Conservation (phyloP, 2,113 vertebrate species). For the Zosterops borbonicus region DNA sequence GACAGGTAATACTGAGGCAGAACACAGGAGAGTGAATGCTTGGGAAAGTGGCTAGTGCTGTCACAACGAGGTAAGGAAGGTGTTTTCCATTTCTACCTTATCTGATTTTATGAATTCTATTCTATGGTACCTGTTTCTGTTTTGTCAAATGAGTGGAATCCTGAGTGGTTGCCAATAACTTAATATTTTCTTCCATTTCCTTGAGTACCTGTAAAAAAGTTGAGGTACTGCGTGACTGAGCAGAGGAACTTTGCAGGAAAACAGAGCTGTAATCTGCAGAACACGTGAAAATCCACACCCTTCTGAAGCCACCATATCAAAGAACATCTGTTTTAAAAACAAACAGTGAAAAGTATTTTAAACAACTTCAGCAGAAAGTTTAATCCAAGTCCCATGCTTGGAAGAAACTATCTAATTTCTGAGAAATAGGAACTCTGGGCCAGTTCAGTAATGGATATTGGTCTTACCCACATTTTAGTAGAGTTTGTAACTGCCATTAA, state of each 20-base stretch:
- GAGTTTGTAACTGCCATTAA: slow-evolving; percentile 25
- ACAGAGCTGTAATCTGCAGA: not conserved
- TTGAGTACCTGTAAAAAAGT: not conserved
- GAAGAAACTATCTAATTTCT: slow-evolving; percentile 48
- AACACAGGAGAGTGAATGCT: not conserved
- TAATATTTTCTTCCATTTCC: not conserved
- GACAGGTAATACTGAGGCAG: not conserved
- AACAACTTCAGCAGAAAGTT: slow-evolving; percentile 8
- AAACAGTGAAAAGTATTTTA: slow-evolving; percentile 26
- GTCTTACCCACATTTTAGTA: slow-evolving; percentile 31
- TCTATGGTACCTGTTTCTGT: not conserved
- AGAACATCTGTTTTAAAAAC: slow-evolving; percentile 31
- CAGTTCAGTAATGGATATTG: slow-evolving; percentile 33
- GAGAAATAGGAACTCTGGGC: slow-evolving; percentile 47
- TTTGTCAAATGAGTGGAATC: not conserved
- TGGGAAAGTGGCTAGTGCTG: not conserved
- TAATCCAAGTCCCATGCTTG: slow-evolving; percentile 35
- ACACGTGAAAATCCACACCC: not conserved
- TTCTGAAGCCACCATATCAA: not conserved
- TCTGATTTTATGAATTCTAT: not conserved
- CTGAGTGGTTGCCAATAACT: not conserved
- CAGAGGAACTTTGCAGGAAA: not conserved
- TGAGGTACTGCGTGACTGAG: not conserved
- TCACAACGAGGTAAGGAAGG: not conserved
- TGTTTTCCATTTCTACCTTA: not conserved